These are phyloP conservation scores for Alauda arvensis DNA, from an alignment of 2,797 vertebrate genomes.

Conservation along the genomic window DNA sequence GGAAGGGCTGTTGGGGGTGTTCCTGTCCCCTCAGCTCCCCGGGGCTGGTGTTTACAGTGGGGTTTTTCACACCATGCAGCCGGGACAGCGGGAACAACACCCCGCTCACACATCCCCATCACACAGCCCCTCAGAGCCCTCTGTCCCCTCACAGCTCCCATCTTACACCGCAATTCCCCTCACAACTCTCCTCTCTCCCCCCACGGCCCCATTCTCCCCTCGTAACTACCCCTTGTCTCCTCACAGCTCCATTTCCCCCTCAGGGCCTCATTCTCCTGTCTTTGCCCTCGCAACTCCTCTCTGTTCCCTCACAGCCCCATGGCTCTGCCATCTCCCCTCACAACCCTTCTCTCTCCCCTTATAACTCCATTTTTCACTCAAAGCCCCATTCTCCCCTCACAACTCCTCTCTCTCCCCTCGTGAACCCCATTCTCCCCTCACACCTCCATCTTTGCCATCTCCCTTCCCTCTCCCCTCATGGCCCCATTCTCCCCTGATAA, in stretches of 20 bases:
- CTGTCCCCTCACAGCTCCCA: not conserved
- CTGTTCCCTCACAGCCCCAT: not conserved
- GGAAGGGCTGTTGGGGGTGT: no score
- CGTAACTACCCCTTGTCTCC: no score
- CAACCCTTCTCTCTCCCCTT: no score
- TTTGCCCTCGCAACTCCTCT: not conserved
- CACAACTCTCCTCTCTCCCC: not conserved
- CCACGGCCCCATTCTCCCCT: not conserved
- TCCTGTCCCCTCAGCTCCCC: not conserved
- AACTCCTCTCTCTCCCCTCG: no score
- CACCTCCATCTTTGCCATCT: no score
- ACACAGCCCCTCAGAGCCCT: no score
- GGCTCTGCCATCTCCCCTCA: not conserved
- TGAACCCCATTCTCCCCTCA: not conserved
- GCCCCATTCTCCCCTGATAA: rapidly evolving
- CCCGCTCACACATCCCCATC: no score
- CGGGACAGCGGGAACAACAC: rapidly evolving
- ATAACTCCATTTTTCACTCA: not conserved
- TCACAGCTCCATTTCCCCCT: not conserved
- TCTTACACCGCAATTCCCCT: not conserved
- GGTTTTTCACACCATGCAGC: not conserved
- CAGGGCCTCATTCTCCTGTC: not conserved
- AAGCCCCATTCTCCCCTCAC: no score
- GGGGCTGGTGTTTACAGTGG: not conserved
- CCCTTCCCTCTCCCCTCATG: not conserved